A percentile compares a stretch with the other conserved stretches of the same genome.
phyloP scores from a whole-genome alignment of 2,888 invertebrate species.

The Molanna angustata region DNA sequence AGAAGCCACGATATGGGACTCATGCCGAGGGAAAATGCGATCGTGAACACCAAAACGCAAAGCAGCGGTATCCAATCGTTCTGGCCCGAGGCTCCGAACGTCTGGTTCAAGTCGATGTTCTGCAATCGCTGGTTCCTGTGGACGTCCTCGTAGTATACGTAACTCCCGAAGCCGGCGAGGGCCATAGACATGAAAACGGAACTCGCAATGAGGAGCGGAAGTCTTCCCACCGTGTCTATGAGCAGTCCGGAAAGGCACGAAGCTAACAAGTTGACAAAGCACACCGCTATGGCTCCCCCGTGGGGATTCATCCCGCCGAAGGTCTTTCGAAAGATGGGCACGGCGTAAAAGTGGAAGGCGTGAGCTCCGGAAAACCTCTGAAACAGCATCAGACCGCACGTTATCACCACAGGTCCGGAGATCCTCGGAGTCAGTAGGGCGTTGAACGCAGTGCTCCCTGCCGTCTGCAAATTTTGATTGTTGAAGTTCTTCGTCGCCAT shows the following conservation, averaged over 20 bases:
- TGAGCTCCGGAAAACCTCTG: conserved; percentile 82
- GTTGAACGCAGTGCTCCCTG: conserved; percentile 46
- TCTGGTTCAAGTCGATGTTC: conserved; percentile 52
- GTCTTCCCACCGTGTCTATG: conserved; percentile 82
- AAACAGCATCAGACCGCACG: conserved; percentile 86
- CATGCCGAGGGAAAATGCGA: conserved; percentile 84
- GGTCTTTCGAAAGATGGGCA: conserved; percentile 82
- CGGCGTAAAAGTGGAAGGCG: conserved; percentile 82
- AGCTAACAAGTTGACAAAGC: conserved; percentile 80
- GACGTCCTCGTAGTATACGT: conserved; percentile 75
- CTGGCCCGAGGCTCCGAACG: conserved; percentile 50
- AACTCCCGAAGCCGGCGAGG: conserved; percentile 81
- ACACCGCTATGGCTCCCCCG: conserved; percentile 81
- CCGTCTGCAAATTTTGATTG: conserved; percentile 49
- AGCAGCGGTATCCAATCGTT: conserved; percentile 81
- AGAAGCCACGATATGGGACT: conserved; percentile 85
- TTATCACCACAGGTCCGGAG: conserved; percentile 74
- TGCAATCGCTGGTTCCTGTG: conserved; percentile 56
- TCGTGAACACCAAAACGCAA: conserved; percentile 79
- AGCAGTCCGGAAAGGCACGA: conserved; percentile 77
- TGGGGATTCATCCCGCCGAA: conserved; percentile 80
- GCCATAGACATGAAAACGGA: conserved; percentile 83
- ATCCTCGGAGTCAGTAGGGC: conserved; percentile 51
- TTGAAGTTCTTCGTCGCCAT: conserved; percentile 54
- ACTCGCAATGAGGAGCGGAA: conserved; percentile 80